phyloP scores from a whole-genome alignment of 2,797 vertebrate species.

The Orestias chungarensis region DNA sequence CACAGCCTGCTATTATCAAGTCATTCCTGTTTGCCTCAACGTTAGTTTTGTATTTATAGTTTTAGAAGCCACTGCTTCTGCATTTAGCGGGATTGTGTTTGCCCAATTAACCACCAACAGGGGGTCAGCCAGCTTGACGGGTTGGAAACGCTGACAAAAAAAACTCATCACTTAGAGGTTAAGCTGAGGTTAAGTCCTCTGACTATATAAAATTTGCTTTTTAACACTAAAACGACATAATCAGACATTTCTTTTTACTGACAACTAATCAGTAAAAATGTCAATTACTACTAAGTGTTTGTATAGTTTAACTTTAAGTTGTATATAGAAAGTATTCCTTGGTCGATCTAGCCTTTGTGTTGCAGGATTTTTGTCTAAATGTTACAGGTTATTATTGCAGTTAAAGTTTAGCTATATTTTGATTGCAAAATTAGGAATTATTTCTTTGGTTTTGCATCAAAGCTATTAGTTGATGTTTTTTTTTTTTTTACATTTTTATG shows the following conservation, averaged over 20 bases:
- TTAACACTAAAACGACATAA: neutral
- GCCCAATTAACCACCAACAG: slow-evolving; percentile 2
- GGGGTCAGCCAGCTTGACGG: neutral
- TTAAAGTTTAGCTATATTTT: neutral
- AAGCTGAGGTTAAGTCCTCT: slow-evolving; percentile 7
- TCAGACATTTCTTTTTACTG: neutral
- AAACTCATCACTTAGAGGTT: slow-evolving; percentile 11
- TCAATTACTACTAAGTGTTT: neutral
- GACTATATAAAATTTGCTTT: neutral
- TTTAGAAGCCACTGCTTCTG: neutral
- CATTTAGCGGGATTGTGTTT: neutral
- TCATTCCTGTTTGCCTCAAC: slow-evolving; percentile 19
- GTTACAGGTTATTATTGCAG: neutral
- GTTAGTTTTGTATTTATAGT: neutral
- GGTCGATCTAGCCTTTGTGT: neutral
- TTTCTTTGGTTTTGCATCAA: neutral
- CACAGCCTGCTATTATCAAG: slow-evolving; percentile 26
- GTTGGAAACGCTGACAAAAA: slow-evolving; percentile 8
- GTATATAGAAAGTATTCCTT: no score
- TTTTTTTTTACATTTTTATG: neutral
- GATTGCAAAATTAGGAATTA: neutral
- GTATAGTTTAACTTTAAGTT: no score
- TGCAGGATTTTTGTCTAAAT: neutral
- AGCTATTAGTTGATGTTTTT: neutral
- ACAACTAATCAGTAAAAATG: neutral